Conservation (phyloP, 2,888 invertebrate species). For the Hyalella azteca region DNA sequence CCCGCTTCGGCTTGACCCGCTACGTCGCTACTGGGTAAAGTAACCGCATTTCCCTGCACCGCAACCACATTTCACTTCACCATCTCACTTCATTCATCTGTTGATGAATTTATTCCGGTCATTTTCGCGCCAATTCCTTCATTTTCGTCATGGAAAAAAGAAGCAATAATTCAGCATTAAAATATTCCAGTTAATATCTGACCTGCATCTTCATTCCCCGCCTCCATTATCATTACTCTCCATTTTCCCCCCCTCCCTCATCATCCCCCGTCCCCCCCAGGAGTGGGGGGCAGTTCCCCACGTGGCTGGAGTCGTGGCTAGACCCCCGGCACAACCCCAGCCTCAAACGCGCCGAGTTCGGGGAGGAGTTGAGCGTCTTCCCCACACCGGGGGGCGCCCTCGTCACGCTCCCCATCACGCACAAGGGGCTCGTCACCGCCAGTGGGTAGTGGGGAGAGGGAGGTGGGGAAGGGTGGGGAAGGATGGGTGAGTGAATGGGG, state of each 20-base stretch:
- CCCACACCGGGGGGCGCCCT: not conserved
- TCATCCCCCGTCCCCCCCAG: not conserved
- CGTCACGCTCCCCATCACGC: not conserved
- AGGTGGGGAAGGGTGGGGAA: too few species aligned
- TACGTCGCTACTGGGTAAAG: not conserved
- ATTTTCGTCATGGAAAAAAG: too few species aligned
- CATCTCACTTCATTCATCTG: too few species aligned
- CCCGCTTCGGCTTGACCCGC: slow-evolving; percentile 46
- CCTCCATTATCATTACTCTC: too few species aligned
- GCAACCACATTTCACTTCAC: too few species aligned
- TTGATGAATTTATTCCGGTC: not conserved
- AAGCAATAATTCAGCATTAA: too few species aligned
- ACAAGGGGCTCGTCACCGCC: not conserved
- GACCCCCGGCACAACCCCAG: slow-evolving; percentile 50
- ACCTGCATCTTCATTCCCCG: too few species aligned
- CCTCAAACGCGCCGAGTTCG: slow-evolving; percentile 44
- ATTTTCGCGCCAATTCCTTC: not conserved
- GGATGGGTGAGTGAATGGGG: too few species aligned
- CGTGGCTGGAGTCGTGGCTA: slow-evolving; percentile 32
- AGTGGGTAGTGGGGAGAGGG: not conserved
- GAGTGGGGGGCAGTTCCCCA: not conserved
- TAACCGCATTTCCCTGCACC: too few species aligned
- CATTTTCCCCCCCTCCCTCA: too few species aligned
- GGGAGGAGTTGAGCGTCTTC: not conserved
- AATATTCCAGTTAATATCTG: too few species aligned